Conservation (phyloP, 2,888 invertebrate genomes). For the Acleris sparsana region DNA sequence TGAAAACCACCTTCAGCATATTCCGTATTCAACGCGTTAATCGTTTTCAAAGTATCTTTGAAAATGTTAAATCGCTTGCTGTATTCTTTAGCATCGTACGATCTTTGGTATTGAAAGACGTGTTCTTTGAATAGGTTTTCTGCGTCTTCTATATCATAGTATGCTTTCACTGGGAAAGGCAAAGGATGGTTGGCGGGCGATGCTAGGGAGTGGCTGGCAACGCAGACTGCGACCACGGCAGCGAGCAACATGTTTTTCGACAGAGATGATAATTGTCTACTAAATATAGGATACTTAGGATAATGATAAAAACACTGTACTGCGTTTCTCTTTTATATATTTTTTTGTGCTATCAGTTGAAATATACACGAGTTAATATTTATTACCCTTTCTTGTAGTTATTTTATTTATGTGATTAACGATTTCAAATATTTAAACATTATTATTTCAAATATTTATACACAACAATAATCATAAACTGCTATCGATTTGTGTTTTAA, state of each 20-base stretch:
- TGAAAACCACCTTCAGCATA: not conserved
- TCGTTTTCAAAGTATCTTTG: not conserved
- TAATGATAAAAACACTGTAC: not conserved
- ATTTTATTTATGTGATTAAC: too few relatives aligned
- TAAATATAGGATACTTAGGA: not conserved
- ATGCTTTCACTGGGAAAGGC: not conserved
- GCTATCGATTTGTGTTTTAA: too few relatives aligned
- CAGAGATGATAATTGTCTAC: not conserved
- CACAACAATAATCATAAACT: too few relatives aligned
- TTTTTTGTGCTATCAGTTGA: too few relatives aligned
- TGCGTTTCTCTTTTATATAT: not conserved
- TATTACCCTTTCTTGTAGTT: too few relatives aligned
- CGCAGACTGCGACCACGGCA: not conserved
- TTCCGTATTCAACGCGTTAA: slow-evolving; percentile 1
- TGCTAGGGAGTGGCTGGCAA: not conserved
- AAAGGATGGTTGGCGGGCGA: not conserved
- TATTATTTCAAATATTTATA: too few relatives aligned
- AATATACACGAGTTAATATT: too few relatives aligned
- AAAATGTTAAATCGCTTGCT: slow-evolving; percentile 6
- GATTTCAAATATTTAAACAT: too few relatives aligned
- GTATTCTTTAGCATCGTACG: not conserved
- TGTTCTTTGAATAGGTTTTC: slow-evolving; percentile 4
- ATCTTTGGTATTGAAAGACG: slow-evolving; percentile 3
- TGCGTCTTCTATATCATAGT: slow-evolving; percentile 5
- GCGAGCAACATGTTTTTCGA: not conserved